phyloP scores from a whole-genome alignment of 2,888 invertebrate genomes.

The Euspilapteryx auroguttella region DNA sequence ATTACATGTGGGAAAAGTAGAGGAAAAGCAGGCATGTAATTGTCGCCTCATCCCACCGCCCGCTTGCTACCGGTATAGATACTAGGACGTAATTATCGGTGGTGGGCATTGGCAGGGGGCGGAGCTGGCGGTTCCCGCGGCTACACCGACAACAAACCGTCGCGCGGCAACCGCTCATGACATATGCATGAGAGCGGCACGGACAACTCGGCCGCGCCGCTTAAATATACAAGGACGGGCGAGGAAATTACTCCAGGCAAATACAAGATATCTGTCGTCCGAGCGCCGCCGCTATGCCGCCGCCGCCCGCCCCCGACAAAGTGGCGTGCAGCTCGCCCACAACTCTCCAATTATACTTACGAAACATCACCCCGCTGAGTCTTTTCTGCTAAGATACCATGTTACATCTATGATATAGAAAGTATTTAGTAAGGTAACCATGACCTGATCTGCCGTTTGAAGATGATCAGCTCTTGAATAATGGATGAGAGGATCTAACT shows the following conservation, averaged over 20 bases:
- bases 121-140: conserved; percentile 45
- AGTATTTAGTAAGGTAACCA: too few relatives aligned
- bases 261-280: conserved; percentile 22
- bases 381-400: conserved; percentile 31
- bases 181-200: conserved; percentile 55
- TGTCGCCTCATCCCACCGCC: conserved; percentile 43
- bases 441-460: too few relatives aligned
- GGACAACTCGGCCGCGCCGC: conserved; percentile 26
- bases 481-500: too few relatives aligned
- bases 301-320: too few relatives aligned
- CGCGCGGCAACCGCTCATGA: conserved; percentile 57
- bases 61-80: conserved; percentile 38
- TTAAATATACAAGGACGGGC: conserved; percentile 54
- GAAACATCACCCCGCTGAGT: conserved; percentile 29
- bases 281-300: conserved; percentile 10
- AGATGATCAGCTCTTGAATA: too few relatives aligned
- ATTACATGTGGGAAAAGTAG: conserved; percentile 22
- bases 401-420: too few relatives aligned
- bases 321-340: conserved; percentile 39
- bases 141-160: conserved; percentile 55
- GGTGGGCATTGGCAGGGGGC: conserved; percentile 25
- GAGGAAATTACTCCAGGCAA: conserved; percentile 49
- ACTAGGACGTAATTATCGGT: conserved; percentile 51
- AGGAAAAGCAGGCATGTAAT: conserved; percentile 34
- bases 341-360: conserved; percentile 40